Evolutionary conservation across 2,797 vertebrate genomes (phyloP), one percentile per base, ranked within the genome.

Genomic region (Zenarchopterus dispar): DNA sequence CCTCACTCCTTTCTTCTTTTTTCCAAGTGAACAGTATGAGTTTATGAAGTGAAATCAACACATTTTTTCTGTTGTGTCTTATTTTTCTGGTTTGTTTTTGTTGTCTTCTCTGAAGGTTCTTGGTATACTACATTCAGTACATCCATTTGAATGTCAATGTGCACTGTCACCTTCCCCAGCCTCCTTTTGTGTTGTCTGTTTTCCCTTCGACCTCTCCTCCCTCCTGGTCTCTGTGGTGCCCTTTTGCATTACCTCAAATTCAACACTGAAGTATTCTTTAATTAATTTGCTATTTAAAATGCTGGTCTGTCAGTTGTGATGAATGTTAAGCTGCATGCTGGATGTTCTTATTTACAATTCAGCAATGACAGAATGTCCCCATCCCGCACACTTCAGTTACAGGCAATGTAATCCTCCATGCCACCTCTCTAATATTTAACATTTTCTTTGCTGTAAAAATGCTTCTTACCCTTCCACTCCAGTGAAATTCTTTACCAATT

Each of bases 291-390:
- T 94, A 80, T 73, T 88, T 78, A 39, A 93, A 94, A 93, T 92
- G 94, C 94, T 92, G 84, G 88, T 93, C 90, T 94, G 93, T 94
- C 94, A 91, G 87, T 93, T 91, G 94, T 95, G 94, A 92, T 93
- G 88, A 95, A 94, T 95, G 94, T 96, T 94, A 95, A 94, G 84
- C 92, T 95, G 95, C 96, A 97, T 97, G 96, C 92, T 93, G 91
- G 94, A 93, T 96, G 94, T 95, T 93, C 90, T 92, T 93, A 90
- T 95, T 93, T 93, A 92, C 91, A 93, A 78, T 91, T 92, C 91
- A 94, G 52, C 91, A 91, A 95, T 95, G 93, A 95, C 93, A 86
- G 78, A 88, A 93, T 94, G 87, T 95, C 93, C 94, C 94, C 93
- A 93, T 95, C 95, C 94, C 93, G 93, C 95, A 96, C 94, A 95